Conservation (phyloP, 2,113 vertebrate genomes). For the Rhinoptilus africanus region DNA sequence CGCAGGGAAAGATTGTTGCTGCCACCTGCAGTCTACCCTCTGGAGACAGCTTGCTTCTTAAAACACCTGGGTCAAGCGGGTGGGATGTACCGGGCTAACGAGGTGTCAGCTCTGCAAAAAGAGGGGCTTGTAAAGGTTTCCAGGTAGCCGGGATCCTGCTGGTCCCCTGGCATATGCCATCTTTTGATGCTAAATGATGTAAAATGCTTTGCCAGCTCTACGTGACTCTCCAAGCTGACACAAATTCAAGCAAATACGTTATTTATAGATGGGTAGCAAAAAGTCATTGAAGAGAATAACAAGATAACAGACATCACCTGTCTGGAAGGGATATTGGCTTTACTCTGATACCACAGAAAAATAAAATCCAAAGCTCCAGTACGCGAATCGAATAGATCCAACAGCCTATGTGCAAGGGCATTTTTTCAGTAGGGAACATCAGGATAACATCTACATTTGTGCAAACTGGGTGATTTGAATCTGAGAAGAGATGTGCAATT, state of each 20-base stretch:
- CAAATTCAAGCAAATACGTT: background rate
- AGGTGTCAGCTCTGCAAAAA: background rate
- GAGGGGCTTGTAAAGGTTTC: background rate
- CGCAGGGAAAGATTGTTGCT: conserved; percentile 38
- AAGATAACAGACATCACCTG: accelerated
- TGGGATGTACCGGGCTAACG: background rate
- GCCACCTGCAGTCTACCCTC: conserved; percentile 59
- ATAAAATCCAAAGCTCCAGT: background rate
- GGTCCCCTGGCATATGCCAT: accelerated
- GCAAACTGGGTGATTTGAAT: background rate
- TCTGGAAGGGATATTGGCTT: background rate
- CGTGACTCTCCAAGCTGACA: accelerated
- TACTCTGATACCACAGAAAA: background rate
- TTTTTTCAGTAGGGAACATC: background rate
- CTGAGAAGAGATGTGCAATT: conserved; percentile 7
- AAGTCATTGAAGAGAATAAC: accelerated
- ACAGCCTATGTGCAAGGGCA: background rate
- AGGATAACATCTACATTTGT: background rate
- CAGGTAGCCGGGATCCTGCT: background rate
- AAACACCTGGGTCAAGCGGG: background rate
- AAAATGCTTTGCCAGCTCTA: background rate
- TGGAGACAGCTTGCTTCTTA: background rate
- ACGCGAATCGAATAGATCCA: background rate
- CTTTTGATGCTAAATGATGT: accelerated
- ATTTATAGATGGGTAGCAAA: background rate